Conservation (phyloP, 2,797 vertebrate genomes). For the Buceros bicornis region DNA sequence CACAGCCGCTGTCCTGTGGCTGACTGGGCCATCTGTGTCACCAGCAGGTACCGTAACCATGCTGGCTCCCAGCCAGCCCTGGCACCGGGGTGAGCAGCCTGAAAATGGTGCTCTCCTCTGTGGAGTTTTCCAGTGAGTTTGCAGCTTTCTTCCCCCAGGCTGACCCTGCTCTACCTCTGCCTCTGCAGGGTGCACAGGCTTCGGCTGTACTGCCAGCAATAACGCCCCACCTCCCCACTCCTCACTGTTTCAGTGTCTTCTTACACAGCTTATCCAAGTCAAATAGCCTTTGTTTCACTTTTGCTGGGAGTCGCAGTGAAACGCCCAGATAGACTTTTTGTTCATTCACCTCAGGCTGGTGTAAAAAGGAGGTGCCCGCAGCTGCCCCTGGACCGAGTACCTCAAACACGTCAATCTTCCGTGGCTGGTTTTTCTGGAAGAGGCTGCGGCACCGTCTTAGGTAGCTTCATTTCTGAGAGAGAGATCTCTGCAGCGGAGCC, state of each 20-base stretch:
- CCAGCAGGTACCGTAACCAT: accelerated
- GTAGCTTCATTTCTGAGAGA: background rate
- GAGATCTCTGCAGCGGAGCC: background rate
- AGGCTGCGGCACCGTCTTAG: background rate
- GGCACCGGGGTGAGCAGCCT: background rate
- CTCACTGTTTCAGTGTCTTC: background rate
- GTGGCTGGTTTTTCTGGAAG: background rate
- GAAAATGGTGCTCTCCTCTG: accelerated
- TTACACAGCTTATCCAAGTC: background rate
- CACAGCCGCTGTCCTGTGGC: background rate
- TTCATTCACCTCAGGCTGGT: accelerated
- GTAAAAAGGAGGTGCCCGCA: background rate
- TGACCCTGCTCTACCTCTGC: background rate
- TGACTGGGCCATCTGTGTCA: accelerated
- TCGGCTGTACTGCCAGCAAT: background rate
- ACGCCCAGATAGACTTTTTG: background rate
- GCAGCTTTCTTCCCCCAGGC: background rate
- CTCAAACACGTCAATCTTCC: background rate
- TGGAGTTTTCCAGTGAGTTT: background rate
- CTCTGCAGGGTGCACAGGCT: accelerated
- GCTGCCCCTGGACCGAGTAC: background rate
- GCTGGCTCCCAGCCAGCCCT: background rate
- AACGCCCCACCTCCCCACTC: accelerated
- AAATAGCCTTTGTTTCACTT: background rate
- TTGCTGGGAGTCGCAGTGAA: background rate